Conservation (phyloP, 2,888 invertebrate genomes). For the Notodonta dromedarius region DNA sequence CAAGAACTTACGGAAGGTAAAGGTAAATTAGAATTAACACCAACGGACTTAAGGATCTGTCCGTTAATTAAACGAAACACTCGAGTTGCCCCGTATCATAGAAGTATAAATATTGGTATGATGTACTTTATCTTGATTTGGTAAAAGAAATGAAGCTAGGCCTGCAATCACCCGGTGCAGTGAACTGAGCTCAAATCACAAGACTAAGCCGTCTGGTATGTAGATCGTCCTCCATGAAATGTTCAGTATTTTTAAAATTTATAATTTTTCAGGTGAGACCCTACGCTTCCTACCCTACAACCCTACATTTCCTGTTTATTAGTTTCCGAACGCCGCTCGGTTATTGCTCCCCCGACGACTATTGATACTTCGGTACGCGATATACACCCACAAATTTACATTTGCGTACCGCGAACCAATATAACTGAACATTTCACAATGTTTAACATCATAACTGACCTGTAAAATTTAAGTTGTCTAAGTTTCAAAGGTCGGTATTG, state of each 20-base stretch:
- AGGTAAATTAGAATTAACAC: constrained; percentile 9
- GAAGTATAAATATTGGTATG: neutral
- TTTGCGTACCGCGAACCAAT: neutral
- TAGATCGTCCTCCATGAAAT: too few species aligned
- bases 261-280: too few species aligned
- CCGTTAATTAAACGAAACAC: constrained; percentile 10
- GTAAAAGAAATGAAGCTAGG: too few species aligned
- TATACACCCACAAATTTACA: constrained; percentile 18
- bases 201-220: too few species aligned
- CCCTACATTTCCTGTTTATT: constrained; percentile 24
- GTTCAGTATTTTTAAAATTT: too few species aligned
- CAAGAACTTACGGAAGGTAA: neutral
- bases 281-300: too few species aligned
- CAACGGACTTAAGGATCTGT: neutral
- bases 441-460: neutral
- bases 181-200: too few species aligned
- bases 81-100: constrained; percentile 5
- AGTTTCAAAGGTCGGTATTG: neutral
- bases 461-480: neutral
- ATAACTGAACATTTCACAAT: neutral
- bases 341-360: constrained; percentile 46
- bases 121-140: neutral
- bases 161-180: too few species aligned
- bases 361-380: constrained; percentile 42
- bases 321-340: constrained; percentile 35